Conservation (phyloP, 2,797 vertebrate species). For the Myotis vivesi region DNA sequence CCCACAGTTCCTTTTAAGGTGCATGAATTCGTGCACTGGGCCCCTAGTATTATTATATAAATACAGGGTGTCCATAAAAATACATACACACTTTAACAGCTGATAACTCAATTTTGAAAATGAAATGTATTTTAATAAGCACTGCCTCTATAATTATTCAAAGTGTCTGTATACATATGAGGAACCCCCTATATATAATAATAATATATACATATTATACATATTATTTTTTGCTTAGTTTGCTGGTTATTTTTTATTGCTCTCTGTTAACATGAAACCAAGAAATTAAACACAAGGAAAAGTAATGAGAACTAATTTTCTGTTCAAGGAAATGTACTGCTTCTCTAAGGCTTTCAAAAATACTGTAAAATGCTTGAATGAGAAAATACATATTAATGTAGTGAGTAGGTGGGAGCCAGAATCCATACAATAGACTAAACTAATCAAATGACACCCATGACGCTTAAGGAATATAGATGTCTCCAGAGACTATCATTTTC, state of each 20-base stretch:
- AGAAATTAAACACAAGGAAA: slow-evolving; percentile 52
- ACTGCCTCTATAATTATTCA: background rate
- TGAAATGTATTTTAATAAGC: background rate
- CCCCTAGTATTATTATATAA: background rate
- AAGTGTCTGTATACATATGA: background rate
- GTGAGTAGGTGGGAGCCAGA: background rate
- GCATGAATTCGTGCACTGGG: too few relatives aligned
- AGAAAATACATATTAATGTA: background rate
- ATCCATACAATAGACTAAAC: background rate
- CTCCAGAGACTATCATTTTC: background rate
- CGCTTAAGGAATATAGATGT: background rate
- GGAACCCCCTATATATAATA: background rate
- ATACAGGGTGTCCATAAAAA: background rate
- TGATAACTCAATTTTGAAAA: background rate
- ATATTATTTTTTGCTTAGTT: background rate
- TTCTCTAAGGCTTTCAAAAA: background rate
- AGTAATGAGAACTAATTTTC: slow-evolving; percentile 45
- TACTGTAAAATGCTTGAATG: background rate
- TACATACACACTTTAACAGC: background rate
- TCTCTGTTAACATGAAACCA: slow-evolving; percentile 48
- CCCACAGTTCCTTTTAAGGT: too few relatives aligned
- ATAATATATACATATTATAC: background rate
- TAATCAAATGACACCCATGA: background rate
- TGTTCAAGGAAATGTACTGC: background rate
- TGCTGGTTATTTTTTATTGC: slow-evolving; percentile 32